Base-by-base conservation (phyloP, 1,140 invertebrate genomes). In the fruit fly (Drosophila melanogaster) region DNA sequence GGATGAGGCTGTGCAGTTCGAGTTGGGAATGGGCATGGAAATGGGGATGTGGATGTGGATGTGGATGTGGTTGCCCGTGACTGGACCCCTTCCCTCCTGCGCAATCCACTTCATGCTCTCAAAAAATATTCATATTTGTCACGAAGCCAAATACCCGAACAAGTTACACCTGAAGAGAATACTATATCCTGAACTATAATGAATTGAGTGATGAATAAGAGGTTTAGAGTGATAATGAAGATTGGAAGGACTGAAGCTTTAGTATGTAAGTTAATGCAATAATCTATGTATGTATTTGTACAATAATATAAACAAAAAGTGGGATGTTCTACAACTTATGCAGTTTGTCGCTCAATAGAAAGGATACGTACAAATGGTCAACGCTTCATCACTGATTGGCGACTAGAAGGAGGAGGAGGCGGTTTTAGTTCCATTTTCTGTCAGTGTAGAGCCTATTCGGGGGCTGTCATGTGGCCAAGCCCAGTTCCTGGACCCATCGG, bases 121-220 rank as follows among this genome's bases (percentile, higher is more conserved):
- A 79, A 86, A 73, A 89, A 87, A 87, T 89, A 87, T 89, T 89
- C 83, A 87, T 87, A 89, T 87, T 87, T 87, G 83, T 87, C 83
- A 87, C 83, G 83, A 87, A 89, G 79, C 80, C 41, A 66, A 81
- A 81, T 81, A 64, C 81, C 55, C 41, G 55, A 77, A 65, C 49
- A 67, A 50, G 43, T 77, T 74, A 77, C 72, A 77, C 71, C 22
- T 19, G 6, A 19, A 75, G 22, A 72, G 8, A 33, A 22, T 49
- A 11, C 4, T 30, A 30, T 30, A 10, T 30, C 7, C 30, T 10
- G 8, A 8, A 0, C 30, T 30, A 8, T 30, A 30, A 30, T 10
- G 30, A 30, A 30, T 30, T 8, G 6, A 26, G 19, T 22, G 19
- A 22, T 22, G 2, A 22, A 22, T 22, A 26, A 26, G 26, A 26